Percentiles rank a stretch among this genome's conserved stretches.
Evolutionary conservation across 1,140 invertebrate species (phyloP).

Genomic region (Caenorhabditis briggsae): DNA sequence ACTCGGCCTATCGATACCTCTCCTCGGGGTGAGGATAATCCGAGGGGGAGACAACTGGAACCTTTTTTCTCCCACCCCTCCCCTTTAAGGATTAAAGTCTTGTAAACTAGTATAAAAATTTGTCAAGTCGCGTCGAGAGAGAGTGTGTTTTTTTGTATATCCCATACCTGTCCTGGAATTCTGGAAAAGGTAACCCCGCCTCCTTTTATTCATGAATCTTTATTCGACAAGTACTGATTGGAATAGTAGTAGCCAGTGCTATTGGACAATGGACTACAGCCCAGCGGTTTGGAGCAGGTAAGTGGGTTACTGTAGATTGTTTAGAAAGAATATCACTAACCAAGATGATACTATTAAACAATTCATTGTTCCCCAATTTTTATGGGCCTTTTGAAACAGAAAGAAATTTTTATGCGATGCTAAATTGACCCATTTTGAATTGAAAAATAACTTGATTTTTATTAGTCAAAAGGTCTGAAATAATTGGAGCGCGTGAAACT

Average conservation of each 20-base stretch:
- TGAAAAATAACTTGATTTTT: too few relatives aligned
- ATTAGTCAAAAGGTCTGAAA: too few relatives aligned
- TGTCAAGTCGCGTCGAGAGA: background rate
- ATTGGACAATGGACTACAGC: constrained; percentile 19
- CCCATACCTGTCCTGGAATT: too few relatives aligned
- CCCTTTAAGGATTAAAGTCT: background rate
- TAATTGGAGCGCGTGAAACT: too few relatives aligned
- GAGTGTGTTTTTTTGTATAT: background rate
- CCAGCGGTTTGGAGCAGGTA: background rate
- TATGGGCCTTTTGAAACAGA: too few relatives aligned
- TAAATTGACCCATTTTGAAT: too few relatives aligned
- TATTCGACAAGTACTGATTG: background rate
- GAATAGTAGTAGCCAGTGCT: background rate
- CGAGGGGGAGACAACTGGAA: constrained; percentile 23
- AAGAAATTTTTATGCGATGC: too few relatives aligned
- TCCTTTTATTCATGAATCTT: constrained; percentile 4
- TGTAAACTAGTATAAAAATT: constrained; percentile 35
- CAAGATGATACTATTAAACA: too few relatives aligned
- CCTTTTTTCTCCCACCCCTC: constrained; percentile 19
- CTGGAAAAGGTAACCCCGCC: too few relatives aligned
- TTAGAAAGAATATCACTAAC: too few relatives aligned
- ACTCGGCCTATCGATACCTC: background rate
- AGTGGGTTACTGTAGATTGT: background rate
- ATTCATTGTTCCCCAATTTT: too few relatives aligned
- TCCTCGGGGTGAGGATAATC: background rate